Evolutionary conservation across 2,888 invertebrate species (phyloP).

Genomic region (Hedya salicella): DNA sequence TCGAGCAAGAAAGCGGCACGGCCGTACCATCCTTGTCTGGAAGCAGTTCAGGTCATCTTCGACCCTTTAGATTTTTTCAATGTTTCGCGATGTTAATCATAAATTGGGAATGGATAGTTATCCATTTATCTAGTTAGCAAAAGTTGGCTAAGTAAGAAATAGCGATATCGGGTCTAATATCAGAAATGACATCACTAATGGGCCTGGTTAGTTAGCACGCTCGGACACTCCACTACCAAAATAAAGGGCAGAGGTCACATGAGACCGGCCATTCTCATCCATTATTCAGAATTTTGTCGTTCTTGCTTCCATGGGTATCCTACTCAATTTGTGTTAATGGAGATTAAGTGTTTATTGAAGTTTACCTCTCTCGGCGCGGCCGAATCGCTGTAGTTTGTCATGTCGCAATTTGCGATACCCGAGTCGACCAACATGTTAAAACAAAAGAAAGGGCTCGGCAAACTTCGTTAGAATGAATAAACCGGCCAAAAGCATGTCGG

Average conservation of each 20-base stretch:
- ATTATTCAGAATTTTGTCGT: conserved; percentile 67
- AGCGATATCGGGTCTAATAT: background rate
- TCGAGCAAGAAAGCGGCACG: no score
- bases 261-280: conserved; percentile 60
- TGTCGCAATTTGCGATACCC: conserved; percentile 36
- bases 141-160: no score
- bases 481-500: no score
- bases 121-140: no score
- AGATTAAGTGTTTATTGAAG: conserved; percentile 69
- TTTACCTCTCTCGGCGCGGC: conserved; percentile 51
- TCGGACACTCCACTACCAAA: conserved; percentile 37
- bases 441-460: background rate
- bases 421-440: background rate
- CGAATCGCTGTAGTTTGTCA: conserved; percentile 48
- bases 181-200: conserved; percentile 12
- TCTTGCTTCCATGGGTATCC: conserved; percentile 53
- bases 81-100: no score
- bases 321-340: conserved; percentile 64
- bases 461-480: conserved; percentile 7
- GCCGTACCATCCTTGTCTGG: no score
- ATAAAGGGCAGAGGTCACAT: conserved; percentile 59
- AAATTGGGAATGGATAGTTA: no score
- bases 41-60: no score
- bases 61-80: no score
- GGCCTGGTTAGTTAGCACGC: conserved; percentile 22